phyloP scores from a whole-genome alignment of 2,113 vertebrate species.

The Rhinichthys klamathensis region DNA sequence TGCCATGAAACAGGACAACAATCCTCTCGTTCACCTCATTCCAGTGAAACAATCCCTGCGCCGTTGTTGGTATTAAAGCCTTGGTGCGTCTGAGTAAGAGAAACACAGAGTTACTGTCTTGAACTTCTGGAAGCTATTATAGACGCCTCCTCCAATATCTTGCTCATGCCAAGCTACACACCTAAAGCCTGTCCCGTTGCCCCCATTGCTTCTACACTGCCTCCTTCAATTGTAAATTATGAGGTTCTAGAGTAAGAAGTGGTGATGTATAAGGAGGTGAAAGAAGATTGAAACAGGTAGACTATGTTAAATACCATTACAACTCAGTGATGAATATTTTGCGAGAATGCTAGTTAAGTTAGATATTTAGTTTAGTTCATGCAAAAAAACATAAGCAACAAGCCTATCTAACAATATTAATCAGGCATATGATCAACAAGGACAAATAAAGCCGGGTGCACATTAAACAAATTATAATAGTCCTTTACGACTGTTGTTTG shows the following conservation, averaged over 20 bases:
- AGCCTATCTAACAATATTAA: no score
- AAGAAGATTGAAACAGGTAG: neutral
- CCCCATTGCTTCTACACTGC: neutral
- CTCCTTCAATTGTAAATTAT: conserved; percentile 19
- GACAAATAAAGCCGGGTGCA: no score
- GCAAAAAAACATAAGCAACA: no score
- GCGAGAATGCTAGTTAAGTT: no score
- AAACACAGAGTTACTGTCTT: conserved; percentile 41
- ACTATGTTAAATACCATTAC: neutral
- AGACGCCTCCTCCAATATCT: conserved; percentile 35
- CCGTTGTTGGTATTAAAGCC: conserved; percentile 18
- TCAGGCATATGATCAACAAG: no score
- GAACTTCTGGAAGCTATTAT: conserved; percentile 44
- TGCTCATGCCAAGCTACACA: conserved; percentile 33
- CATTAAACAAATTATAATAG: no score
- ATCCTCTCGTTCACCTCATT: conserved; percentile 23
- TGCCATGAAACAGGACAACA: conserved; percentile 15
- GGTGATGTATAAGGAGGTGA: neutral
- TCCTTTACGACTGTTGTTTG: no score
- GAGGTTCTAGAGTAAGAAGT: neutral
- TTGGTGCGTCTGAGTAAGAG: neutral
- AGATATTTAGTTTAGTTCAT: no score
- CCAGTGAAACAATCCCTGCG: conserved; percentile 9
- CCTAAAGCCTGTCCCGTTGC: conserved; percentile 30
- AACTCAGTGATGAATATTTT: neutral